Conservation (phyloP, 2,113 vertebrate species). For the Uria lomvia region DNA sequence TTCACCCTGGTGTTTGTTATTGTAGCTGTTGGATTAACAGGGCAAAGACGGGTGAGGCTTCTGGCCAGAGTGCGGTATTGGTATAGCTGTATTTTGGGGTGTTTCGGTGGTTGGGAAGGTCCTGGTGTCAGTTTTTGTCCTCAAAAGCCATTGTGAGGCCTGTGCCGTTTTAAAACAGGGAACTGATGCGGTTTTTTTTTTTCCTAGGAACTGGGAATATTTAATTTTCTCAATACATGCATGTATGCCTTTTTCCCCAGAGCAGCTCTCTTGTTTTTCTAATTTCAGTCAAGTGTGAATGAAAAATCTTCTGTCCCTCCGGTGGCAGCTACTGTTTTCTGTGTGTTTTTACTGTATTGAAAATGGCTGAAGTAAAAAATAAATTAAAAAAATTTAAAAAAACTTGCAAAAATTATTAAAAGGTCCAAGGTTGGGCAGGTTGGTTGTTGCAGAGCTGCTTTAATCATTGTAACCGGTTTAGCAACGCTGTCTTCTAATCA, state of each 20-base stretch:
- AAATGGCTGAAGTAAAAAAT: not conserved
- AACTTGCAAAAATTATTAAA: not conserved
- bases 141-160: not conserved
- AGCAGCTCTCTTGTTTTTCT: not conserved
- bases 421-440: not conserved
- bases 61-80: not conserved
- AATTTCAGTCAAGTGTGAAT: not conserved
- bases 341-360: not conserved
- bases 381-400: not conserved
- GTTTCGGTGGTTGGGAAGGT: not conserved
- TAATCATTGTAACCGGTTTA: not conserved
- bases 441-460: not conserved
- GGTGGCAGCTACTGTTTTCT: not conserved
- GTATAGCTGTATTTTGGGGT: not conserved
- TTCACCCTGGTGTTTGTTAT: not conserved
- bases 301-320: not conserved
- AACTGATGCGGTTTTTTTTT: not conserved
- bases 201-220: not conserved
- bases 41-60: not conserved
- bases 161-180: not conserved
- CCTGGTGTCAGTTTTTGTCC: slow-evolving; percentile 7
- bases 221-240: not conserved
- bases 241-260: not conserved
- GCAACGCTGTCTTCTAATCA: not conserved
- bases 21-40: not conserved